Conservation (phyloP, 2,797 vertebrate genomes). For the Poeciliopsis gracilis region DNA sequence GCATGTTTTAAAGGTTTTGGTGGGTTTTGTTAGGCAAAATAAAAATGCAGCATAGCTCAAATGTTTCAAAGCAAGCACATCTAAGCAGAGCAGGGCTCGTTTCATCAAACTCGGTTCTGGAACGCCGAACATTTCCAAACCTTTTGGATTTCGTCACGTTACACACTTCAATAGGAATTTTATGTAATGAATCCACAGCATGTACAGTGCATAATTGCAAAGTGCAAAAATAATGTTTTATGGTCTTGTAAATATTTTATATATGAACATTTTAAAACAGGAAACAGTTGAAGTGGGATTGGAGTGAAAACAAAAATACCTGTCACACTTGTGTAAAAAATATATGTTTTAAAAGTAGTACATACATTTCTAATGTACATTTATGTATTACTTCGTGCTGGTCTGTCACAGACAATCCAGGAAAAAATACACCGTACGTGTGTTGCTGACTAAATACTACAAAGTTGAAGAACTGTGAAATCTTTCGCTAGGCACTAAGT, state of each 20-base stretch:
- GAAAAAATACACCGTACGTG: background rate
- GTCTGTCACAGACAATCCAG: background rate
- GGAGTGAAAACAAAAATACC: background rate
- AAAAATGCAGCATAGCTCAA: background rate
- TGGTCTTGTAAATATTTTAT: background rate
- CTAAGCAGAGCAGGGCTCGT: background rate
- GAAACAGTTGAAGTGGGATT: background rate
- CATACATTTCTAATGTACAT: background rate
- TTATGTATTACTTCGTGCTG: background rate
- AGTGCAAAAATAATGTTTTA: background rate
- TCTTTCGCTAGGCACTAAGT: background rate
- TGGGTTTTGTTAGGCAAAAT: background rate
- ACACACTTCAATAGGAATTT: background rate
- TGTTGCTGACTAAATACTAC: background rate
- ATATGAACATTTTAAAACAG: background rate
- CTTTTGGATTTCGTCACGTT: background rate
- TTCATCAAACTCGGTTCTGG: background rate
- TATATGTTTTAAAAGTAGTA: background rate
- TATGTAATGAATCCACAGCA: background rate
- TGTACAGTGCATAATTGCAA: background rate
- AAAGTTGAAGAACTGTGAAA: background rate
- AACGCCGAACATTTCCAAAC: background rate
- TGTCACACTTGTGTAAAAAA: background rate
- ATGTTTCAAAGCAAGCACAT: background rate
- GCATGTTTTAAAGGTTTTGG: background rate